Evolutionary conservation across 2,888 invertebrate species (phyloP).

Genomic region (Tenthredo scrophulariae): DNA sequence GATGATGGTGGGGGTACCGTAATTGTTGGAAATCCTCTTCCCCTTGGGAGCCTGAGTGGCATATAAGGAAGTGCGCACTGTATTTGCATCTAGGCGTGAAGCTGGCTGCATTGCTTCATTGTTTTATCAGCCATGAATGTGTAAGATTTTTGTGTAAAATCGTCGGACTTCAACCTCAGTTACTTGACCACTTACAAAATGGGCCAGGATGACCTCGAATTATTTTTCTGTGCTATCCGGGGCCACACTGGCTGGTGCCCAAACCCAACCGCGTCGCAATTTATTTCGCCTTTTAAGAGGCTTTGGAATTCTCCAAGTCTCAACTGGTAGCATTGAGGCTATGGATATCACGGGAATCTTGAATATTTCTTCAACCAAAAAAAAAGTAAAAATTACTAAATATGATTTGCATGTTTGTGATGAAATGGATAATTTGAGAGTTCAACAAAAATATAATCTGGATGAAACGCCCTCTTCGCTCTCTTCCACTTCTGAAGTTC

Average conservation of each 20-base stretch:
- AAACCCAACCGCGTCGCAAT: constrained; percentile 49
- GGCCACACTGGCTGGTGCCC: constrained; percentile 46
- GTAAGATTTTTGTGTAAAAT: constrained; percentile 49
- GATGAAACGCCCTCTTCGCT: not conserved
- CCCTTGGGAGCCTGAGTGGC: too few species aligned
- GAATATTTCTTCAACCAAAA: constrained; percentile 8
- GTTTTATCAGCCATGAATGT: constrained; percentile 41
- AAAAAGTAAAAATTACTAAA: not conserved
- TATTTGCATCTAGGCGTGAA: constrained; percentile 55
- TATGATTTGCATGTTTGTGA: constrained; percentile 27
- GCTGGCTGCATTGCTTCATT: constrained; percentile 53
- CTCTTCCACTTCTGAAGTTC: not conserved
- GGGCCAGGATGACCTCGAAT: constrained; percentile 37
- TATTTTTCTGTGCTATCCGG: constrained; percentile 43
- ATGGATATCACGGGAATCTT: constrained; percentile 35
- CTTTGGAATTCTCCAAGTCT: too few species aligned
- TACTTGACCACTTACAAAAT: constrained; percentile 52
- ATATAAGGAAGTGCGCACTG: too few species aligned
- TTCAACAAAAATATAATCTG: constrained; percentile 26
- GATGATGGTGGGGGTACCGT: too few species aligned
- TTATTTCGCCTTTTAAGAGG: constrained; percentile 47
- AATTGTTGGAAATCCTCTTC: too few species aligned
- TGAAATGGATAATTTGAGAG: constrained; percentile 44
- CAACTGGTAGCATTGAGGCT: constrained; percentile 40
- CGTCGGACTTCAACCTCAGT: constrained; percentile 38